These are phyloP conservation scores for Ophion costatus DNA, from an alignment of 2,888 invertebrate species.

Conservation along the genomic window DNA sequence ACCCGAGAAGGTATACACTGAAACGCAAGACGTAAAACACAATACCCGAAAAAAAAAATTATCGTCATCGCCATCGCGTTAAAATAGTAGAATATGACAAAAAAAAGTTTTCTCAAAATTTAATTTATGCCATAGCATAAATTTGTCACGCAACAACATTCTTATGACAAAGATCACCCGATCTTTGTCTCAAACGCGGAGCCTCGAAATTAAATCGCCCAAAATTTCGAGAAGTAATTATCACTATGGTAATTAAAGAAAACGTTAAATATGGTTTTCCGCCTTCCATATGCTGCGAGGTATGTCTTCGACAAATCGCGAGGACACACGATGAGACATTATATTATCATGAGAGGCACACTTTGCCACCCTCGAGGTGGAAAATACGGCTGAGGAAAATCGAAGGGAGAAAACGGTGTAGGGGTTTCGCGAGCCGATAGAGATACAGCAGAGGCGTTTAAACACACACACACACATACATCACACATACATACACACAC, in stretches of 20 bases:
- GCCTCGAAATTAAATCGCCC: too few species aligned
- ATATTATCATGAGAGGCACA: conserved; percentile 42
- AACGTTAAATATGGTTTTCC: neutral
- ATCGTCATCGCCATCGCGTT: too few species aligned
- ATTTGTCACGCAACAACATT: too few species aligned
- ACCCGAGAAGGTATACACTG: too few species aligned
- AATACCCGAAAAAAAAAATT: too few species aligned
- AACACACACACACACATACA: neutral
- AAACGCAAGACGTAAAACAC: too few species aligned
- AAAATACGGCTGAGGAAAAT: conserved; percentile 29
- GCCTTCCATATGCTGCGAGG: neutral
- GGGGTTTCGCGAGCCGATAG: conserved; percentile 27
- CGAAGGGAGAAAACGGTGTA: conserved; percentile 37
- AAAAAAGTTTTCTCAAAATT: too few species aligned
- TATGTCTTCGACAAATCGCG: conserved; percentile 13
- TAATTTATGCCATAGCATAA: too few species aligned
- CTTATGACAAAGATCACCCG: too few species aligned
- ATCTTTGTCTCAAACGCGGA: too few species aligned
- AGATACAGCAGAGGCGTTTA: neutral
- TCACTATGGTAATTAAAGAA: neutral
- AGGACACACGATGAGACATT: conserved; percentile 30
- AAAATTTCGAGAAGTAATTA: neutral
- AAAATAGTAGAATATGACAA: too few species aligned
- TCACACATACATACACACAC: neutral
- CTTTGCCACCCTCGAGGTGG: conserved; percentile 28